A percentile compares a stretch with the other conserved stretches of the same genome.
Conservation (phyloP, 2,113 vertebrate species). For the Lycaon pictus region DNA sequence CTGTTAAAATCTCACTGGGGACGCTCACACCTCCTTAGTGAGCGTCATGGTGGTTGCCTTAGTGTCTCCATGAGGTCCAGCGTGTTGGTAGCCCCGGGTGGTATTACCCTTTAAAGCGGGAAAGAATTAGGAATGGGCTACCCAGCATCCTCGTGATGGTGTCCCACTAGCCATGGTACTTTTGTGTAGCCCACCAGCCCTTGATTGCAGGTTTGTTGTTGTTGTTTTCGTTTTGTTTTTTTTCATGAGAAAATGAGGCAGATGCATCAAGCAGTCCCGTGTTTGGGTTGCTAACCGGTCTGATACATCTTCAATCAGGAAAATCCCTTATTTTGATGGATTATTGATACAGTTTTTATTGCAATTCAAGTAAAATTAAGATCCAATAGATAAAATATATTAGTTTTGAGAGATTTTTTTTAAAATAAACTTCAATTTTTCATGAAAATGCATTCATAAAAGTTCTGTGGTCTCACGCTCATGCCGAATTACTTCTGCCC, state of each 20-base stretch:
- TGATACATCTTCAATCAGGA: neutral
- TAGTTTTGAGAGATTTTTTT: neutral
- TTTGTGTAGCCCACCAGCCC: neutral
- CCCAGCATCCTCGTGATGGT: neutral
- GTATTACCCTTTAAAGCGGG: neutral
- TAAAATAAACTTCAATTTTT: neutral
- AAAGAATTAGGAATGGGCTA: neutral
- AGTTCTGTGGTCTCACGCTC: neutral
- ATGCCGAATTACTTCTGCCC: constrained; percentile 46
- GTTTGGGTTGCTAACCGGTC: neutral
- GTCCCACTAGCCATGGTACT: neutral
- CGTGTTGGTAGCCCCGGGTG: neutral
- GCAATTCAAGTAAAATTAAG: neutral
- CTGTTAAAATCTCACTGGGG: neutral
- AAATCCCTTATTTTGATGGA: neutral
- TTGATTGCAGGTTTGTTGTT: neutral
- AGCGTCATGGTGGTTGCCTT: neutral
- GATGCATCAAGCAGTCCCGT: neutral
- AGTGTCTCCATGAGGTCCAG: neutral
- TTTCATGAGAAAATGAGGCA: neutral
- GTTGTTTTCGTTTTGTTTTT: neutral
- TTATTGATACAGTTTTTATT: neutral
- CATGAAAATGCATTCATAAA: neutral
- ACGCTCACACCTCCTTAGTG: neutral
- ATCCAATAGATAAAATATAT: neutral